Evolutionary conservation across 2,113 vertebrate species (phyloP), one percentile per base, ranked within the genome.

Genomic region (Cyanoliseus patagonus): DNA sequence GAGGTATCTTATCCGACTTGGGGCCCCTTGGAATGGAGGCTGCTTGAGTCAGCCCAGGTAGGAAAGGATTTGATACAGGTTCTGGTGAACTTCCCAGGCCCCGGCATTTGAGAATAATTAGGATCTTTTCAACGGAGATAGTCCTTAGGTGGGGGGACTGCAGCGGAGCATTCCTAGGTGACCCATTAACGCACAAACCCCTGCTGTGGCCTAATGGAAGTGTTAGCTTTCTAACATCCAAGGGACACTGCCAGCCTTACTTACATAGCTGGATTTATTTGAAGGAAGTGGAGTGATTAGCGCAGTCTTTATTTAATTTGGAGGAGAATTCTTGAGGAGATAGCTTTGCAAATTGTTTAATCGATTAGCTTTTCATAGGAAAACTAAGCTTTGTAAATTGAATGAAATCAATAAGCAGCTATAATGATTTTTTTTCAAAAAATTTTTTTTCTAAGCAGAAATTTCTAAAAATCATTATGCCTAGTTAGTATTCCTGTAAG

Each of bases 131-230:
- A 31, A 10, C 1, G 41, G 12, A 55, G 35, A 11, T 3, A 47
- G 30, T 73, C 41, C 37, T 86, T 39, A 22, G 68, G n/a, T 78
- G 1, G 30, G 20, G 23, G 14, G 30, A 44, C 14, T 10, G 30
- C 62, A 44, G 47, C 25, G 37, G 35, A 30, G 41, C 22, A 10
- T 49, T 52, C 62, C 18, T 15, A 44, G 55, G 49, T 75, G 74
- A 76, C 30, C 20, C 27, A 11, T 68, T 81, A 53, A 80, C 37
- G 23, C 10, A 25, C 42, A 88, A 68, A 13, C 4, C 8, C 18
- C 42, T 79, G 69, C 12, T 0, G 1, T n/a, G 16, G 27, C 13
- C 46, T 81, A 6, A 4, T 1, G 0, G 46, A 55, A 51, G 8
- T 55, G 13, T 23, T 28, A 4, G 4, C 46, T 77, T 76, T 53